Evolutionary conservation across 2,888 invertebrate genomes (phyloP).

Genomic region (Sesamia inferens): DNA sequence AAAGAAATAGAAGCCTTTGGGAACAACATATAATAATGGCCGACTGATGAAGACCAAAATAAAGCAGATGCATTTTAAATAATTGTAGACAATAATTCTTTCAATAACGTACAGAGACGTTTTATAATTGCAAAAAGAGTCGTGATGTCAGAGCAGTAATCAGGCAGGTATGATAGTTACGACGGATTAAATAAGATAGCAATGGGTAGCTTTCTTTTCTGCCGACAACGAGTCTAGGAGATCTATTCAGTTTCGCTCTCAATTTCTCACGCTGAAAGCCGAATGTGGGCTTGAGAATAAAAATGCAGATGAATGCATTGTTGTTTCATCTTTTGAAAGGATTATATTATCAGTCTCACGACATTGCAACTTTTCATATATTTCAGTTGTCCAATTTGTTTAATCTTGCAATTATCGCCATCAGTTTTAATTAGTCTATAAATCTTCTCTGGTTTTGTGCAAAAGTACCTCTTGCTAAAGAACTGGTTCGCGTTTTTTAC

Average conservation of each 20-base stretch:
- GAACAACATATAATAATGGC: constrained; percentile 18
- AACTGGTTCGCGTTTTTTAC: constrained; percentile 51
- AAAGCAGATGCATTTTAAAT: constrained; percentile 52
- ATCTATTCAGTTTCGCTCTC: constrained; percentile 76
- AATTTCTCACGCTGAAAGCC: constrained; percentile 69
- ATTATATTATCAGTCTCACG: constrained; percentile 23
- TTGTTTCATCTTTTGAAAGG: constrained; percentile 52
- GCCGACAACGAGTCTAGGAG: constrained; percentile 65
- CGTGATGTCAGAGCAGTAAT: constrained; percentile 64
- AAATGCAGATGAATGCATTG: constrained; percentile 67
- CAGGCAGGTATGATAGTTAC: constrained; percentile 60
- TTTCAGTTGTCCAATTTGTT: background rate
- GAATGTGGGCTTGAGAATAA: constrained; percentile 63
- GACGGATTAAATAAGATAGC: constrained; percentile 76
- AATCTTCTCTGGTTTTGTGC: constrained; percentile 10
- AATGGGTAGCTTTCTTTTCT: constrained; percentile 81
- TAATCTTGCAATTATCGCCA: constrained; percentile 18
- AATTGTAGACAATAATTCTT: constrained; percentile 51
- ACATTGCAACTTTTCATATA: background rate
- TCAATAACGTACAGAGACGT: constrained; percentile 59
- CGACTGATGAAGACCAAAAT: constrained; percentile 27
- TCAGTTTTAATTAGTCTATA: constrained; percentile 25
- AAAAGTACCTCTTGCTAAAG: constrained; percentile 20
- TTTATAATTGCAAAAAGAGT: constrained; percentile 71
- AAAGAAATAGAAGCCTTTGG: constrained; percentile 3